Base-by-base conservation (phyloP, 2,797 vertebrate genomes). In the Serranus cabrilla region DNA sequence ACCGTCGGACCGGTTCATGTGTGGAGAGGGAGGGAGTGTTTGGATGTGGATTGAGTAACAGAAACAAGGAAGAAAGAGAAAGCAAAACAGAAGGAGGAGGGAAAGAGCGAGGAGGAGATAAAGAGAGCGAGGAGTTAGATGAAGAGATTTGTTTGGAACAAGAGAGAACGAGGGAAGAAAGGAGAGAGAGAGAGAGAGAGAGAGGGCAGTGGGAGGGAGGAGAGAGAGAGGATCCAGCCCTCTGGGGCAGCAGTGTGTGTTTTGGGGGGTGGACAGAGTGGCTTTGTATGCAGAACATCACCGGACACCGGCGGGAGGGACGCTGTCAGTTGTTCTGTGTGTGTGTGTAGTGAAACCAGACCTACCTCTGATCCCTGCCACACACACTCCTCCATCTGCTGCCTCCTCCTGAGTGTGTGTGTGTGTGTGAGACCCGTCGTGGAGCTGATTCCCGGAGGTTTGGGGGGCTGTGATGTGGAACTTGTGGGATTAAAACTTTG, bases 291-390 rank as follows among this genome's bases (percentile, higher is more conserved):
- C 87, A 88, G 86, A 91, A 85, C 88, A 93, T 81, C 88, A 83
- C 80, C 31, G 83, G 88, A 92, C 90, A 85, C 88, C 87, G 37
- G 27, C 67, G 34, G 71, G 79, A 91, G 81, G 87, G 82, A 70
- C 78, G 62, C 86, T 84, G 91, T 89, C 86, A 88, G 81, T 92
- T 71, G 74, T 83, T 81, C 77, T 87, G 16, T 87, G 60, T 89
- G 86, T 90, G 85, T 84, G 88, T 92, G 84, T 89, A 71, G 87
- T 90, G 85, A 91, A 91, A 91, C 87, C 80, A 85, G 87, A 91
- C 89, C 91, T 92, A 84, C 88, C 88, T 92, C 89, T 81, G 82
- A 72, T 78, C 66, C 74, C 81, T 47, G 76, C 46, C 52, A 77
- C 84, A 76, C 84, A 61, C 85, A 82, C 90, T 81, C 78, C 75